Base-by-base conservation (phyloP, 2,797 vertebrate genomes). In the Galagoides demidoff region DNA sequence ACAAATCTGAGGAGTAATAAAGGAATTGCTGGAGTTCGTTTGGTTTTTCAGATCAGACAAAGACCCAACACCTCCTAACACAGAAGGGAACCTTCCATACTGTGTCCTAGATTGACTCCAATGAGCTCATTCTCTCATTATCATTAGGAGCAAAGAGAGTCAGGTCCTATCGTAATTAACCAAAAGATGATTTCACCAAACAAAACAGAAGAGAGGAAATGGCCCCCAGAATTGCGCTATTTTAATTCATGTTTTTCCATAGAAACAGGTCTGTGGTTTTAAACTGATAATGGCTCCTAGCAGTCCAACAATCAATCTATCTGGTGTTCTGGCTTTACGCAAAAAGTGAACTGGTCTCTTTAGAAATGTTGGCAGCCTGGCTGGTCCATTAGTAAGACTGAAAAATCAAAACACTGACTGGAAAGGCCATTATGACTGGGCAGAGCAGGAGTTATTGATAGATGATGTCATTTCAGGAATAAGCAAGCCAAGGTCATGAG, bases 371-470 rank as follows among this genome's bases (percentile, higher is more conserved):
- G 97, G 97, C 97, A 95, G 95, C 84, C 73, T 74, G 79, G 31
- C 93, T 43, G 66, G 89, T 78, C 96, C 96, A 98, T 98, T 97
- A 97, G 96, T 34, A 94, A 85, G 73, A 90, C 93, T 0, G 13
- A 82, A 96, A 96, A 96, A 82, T 96, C 96, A 97, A 96, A 97
- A 97, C 97, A 97, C 39, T 88, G 92, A 94, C 96, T 92, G 97
- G 96, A 97, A 95, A 95, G 52, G 92, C 94, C 95, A 96, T 96
- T 71, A 94, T 6, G 85, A 86, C 95, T 78, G 79, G 79, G 52
- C 91, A 95, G 79, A 70, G 94, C 70, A 89, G 89, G 87, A 94
- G 87, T 95, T 94, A 96, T 96, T 68, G 13, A 95, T 95, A 86
- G 91, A 96, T 97, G 96, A 97, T 20, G 89, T 98, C 97, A 97